Evolutionary conservation across 2,113 vertebrate species (phyloP).

Genomic region (Synchiropus splendidus): DNA sequence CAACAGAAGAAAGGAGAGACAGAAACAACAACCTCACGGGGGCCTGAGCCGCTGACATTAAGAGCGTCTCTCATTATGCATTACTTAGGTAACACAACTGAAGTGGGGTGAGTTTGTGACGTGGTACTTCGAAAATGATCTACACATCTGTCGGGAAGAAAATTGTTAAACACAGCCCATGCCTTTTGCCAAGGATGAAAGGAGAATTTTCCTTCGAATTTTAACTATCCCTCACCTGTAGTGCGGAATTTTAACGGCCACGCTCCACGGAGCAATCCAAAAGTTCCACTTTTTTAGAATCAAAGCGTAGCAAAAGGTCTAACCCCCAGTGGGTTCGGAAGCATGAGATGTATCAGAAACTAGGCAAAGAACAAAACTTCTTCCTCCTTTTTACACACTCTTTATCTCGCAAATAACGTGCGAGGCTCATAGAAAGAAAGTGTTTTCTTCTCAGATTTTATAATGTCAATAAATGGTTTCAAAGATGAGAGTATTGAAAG

Average conservation of each 20-base stretch:
- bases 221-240: constrained; percentile 36
- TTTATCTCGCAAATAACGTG: no score
- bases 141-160: background rate
- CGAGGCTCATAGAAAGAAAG: no score
- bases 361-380: background rate
- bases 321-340: constrained; percentile 14
- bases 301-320: constrained; percentile 15
- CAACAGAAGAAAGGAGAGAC: constrained; percentile 7
- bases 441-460: no score
- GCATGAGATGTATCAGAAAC: constrained; percentile 24
- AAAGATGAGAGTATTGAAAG: no score
- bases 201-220: constrained; percentile 33
- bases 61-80: background rate
- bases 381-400: no score
- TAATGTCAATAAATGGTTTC: no score
- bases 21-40: constrained; percentile 3
- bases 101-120: background rate
- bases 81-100: no score
- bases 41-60: no score
- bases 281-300: constrained; percentile 36
- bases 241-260: constrained; percentile 35
- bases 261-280: constrained; percentile 24
- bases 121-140: no score
- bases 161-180: constrained; percentile 25
- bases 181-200: constrained; percentile 39